Base-by-base conservation (phyloP, 2,888 invertebrate genomes). In the Barypeithes pellucidus region DNA sequence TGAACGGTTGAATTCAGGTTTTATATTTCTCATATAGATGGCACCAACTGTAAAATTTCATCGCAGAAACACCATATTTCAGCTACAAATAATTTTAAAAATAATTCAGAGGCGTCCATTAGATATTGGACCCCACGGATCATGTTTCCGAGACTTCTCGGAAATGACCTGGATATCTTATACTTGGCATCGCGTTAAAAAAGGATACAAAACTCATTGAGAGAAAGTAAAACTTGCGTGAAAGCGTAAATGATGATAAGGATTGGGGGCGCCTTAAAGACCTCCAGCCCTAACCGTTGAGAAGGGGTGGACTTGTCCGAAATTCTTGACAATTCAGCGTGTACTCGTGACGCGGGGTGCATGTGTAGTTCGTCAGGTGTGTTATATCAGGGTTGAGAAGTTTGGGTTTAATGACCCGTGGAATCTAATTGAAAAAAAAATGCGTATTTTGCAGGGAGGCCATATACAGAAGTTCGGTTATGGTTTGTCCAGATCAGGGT, bases 101-200 rank as follows among this genome's bases (percentile, higher is more conserved):
- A 11, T 5, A 14, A 14, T 8, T 9, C 14, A 4, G 7, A 39
- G 20, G 5, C n/a, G 60, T 60, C 60, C 60, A 60, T 60, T 60
- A 60, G 60, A n/a, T 4, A 59, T 59, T 59, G 59, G 59, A 59
- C 59, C 59, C 59, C 59, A 59, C 20, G 59, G 59, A 60, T 60
- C 39, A 39, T 60, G 22, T 7, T 60, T 60, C 41, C 60, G 60
- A 39, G 11, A 41, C 20, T 9, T 60, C 60, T 41, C 39, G 60
- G 36, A 60, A 60, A 60, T 20, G 60, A 60, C 60, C 36, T 60
- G 60, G 39, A 22, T 18, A 5, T 60, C 7, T 12, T 41, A 20
- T 39, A n/a, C 3, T 20, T 20, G 36, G 22, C 22, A 41, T 41
- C n/a, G 60, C 60, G 60, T 60, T 39, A 39, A 39, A 59, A 16